Evolutionary conservation across 1,140 invertebrate species (phyloP).

Genomic region (Pollicipes pollicipes): DNA sequence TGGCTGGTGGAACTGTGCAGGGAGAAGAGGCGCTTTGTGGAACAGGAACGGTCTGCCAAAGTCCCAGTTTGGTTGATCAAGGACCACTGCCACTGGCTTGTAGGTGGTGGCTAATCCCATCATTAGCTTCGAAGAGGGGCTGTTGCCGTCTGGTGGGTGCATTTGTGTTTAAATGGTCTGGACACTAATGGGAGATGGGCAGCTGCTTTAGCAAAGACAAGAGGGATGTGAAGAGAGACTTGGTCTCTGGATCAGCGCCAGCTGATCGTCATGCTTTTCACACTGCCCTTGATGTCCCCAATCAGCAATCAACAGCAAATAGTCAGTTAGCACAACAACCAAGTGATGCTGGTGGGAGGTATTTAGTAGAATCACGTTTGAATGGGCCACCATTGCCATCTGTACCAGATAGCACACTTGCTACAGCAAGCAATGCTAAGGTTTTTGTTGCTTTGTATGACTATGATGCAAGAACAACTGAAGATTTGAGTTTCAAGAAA

Average conservation of each 20-base stretch:
- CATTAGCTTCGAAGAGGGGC: no score
- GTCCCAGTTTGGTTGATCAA: no score
- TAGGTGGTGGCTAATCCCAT: no score
- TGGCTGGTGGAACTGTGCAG: no score
- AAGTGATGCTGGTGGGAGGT: slow-evolving; percentile 2
- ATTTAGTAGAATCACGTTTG: not conserved
- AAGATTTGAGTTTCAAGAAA: slow-evolving; percentile 94
- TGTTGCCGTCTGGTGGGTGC: no score
- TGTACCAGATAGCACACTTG: slow-evolving; percentile 1
- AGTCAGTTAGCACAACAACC: not conserved
- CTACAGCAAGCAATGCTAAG: slow-evolving; percentile 20
- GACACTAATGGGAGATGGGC: slow-evolving; percentile 11
- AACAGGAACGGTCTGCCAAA: no score
- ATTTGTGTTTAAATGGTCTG: no score
- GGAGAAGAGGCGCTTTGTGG: no score
- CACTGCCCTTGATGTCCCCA: not conserved
- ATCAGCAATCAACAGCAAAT: not conserved
- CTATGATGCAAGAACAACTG: slow-evolving; percentile 95
- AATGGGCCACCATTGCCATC: slow-evolving; percentile 10
- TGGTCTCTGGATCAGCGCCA: not conserved
- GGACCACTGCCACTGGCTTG: no score
- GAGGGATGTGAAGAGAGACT: slow-evolving; percentile 12
- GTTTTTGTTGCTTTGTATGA: slow-evolving; percentile 96
- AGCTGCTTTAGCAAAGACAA: slow-evolving; percentile 16
- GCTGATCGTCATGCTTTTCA: not conserved